phyloP scores from a whole-genome alignment of 2,797 vertebrate species.

The Pteronotus mesoamericanus region DNA sequence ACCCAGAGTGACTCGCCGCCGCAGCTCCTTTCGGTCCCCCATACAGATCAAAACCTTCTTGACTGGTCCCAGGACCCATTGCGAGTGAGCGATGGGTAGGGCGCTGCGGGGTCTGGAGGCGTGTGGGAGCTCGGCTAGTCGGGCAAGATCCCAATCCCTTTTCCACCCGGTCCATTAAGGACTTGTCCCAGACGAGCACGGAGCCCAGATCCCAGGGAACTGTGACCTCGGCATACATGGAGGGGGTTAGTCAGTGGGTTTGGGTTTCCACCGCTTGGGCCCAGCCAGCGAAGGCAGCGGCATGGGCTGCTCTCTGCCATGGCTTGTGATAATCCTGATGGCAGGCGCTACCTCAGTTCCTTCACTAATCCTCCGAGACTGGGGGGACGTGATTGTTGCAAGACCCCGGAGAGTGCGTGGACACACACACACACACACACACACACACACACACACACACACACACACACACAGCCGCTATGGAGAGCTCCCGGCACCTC shows the following conservation, averaged over 20 bases:
- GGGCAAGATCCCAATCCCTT: neutral
- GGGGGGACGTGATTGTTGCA: neutral
- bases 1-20: rapidly evolving
- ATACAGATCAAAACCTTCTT: neutral
- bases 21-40: rapidly evolving
- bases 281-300: neutral
- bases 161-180: neutral
- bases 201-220: neutral
- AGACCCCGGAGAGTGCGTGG: neutral
- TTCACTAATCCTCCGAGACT: neutral
- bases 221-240: neutral
- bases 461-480: neutral
- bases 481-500: neutral
- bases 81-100: neutral
- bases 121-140: neutral
- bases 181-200: neutral
- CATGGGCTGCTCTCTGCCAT: neutral
- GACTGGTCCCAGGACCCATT: neutral
- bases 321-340: neutral
- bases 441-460: too few species aligned
- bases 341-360: neutral
- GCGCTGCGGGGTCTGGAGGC: neutral
- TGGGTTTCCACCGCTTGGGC: neutral
- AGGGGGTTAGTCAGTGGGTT: neutral
- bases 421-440: too few species aligned